Evolutionary conservation across 1,140 invertebrate genomes (phyloP), one percentile per base, ranked within the genome.

Genomic region (Nixonia krombeini): DNA sequence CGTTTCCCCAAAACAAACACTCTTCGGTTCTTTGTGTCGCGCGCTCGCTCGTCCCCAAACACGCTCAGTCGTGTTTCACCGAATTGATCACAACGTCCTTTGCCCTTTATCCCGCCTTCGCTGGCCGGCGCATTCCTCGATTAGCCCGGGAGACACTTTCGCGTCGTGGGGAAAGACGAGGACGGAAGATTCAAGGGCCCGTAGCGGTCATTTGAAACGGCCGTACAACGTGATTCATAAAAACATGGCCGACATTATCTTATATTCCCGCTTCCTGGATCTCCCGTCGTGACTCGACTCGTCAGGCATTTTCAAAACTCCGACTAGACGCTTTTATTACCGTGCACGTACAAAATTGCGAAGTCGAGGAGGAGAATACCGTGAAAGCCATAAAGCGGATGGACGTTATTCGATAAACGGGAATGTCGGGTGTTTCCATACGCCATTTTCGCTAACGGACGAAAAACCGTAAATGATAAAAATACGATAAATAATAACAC

Each of bases 161-260:
- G n/a, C n/a, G n/a, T n/a, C n/a, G n/a, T n/a, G n/a, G n/a, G n/a
- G n/a, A n/a, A n/a, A n/a, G n/a, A n/a, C n/a, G n/a, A n/a, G n/a
- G n/a, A n/a, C n/a, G n/a, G n/a, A n/a, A n/a, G n/a, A n/a, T n/a
- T n/a, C n/a, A n/a, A n/a, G n/a, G n/a, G n/a, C 25, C 9, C 25
- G 4, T 26, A 26, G 4, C 25, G 4, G 4, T 26, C 9, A 4
- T 26, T 26, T 4, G 4, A 26, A 26, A 26, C 25, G 9, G 25
- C 9, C 25, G 25, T 26, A 4, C 25, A 26, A 26, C 25, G 9
- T 33, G 29, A 33, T 33, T 33, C 29, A 33, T 33, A 33, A 33
- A 33, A 33, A n/a, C 29, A 33, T 33, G 29, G 29, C 29, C 29
- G 29, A 33, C 29, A 33, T n/a, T n/a, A n/a, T n/a, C n/a, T 33